These are phyloP conservation scores for Triplophysa tibetana DNA, from an alignment of 2,113 vertebrate species.

Conservation along the genomic window DNA sequence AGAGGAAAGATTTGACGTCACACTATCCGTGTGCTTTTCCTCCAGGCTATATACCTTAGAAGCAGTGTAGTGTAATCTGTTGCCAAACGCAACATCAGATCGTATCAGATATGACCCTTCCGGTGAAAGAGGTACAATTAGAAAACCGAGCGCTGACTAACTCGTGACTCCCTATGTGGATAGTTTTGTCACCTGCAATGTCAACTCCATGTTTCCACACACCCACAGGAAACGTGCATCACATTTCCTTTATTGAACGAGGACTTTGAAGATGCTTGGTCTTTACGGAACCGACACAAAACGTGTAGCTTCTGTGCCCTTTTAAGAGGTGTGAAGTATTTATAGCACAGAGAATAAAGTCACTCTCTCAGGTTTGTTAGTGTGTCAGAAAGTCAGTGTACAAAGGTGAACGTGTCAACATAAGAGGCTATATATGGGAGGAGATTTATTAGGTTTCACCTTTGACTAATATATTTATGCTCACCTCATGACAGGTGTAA, in stretches of 20 bases:
- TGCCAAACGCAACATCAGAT: conserved; percentile 27
- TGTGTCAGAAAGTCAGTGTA: conserved; percentile 10
- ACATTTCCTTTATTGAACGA: conserved; percentile 11
- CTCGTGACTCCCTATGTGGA: neutral
- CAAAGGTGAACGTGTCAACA: conserved; percentile 5
- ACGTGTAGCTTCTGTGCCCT: neutral
- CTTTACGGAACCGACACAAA: neutral
- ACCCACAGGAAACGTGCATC: neutral
- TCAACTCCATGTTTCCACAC: neutral
- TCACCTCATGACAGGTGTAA: too few relatives aligned
- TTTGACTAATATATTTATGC: too few relatives aligned
- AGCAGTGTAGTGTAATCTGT: neutral
- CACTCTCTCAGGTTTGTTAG: neutral
- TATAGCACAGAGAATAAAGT: conserved; percentile 1
- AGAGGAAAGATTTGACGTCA: neutral
- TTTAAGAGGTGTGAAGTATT: neutral
- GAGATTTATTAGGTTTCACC: neutral
- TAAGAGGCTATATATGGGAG: neutral
- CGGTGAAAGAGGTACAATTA: conserved; percentile 25
- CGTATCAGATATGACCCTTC: conserved; percentile 14
- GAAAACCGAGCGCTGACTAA: conserved; percentile 38
- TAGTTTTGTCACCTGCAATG: conserved; percentile 21
- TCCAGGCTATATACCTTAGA: neutral
- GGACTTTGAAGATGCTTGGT: neutral
- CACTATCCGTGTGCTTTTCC: neutral